Base-by-base conservation (phyloP, 2,113 vertebrate species). In the Limnothrissa miodon region DNA sequence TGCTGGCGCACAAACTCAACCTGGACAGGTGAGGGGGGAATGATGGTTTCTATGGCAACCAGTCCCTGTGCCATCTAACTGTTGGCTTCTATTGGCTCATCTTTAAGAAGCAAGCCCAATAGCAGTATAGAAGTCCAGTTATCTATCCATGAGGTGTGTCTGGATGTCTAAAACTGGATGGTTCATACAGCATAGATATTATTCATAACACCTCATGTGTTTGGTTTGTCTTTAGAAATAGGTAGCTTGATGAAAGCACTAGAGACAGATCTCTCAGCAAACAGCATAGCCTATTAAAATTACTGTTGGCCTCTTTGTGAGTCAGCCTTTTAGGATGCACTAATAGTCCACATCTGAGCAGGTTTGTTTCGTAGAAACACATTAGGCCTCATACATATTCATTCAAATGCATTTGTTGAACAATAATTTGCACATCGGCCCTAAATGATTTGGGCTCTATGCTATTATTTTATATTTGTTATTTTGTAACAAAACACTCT, bases 1-100 rank as follows among this genome's bases (percentile, higher is more conserved):
- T 99, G 96, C 91, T 99, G 89, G 98, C 98, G 23, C 98, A 97
- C 92, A 99, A 99, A 90, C 95, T 99, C 74, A 97, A 95, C 92
- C 93, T 99, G 90, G 98, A 98, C 96, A 97, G 97, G 98, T 99
- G 82, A 88, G 94, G 79, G 17, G 23, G 51, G 6, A 23, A 56
- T 17, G 46, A 3, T 15, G 46, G 51, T 56, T 56, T 56, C 51
- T 56, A 56, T 5, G 51, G 19, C 51, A 56, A 56, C 21, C 1
- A 56, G 19, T 23, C 19, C 5, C 51, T 53, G 21, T 23, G 51
- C 51, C 17, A 23, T 56, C 19, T 5, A 56, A 19, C 23, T 23
- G 51, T 56, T 23, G 51, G 51, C 19, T 19, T 56, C 51, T 23
- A 56, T 19, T 23, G 21, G 51, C 51, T 51, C 48, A 51, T 51